Evolutionary conservation across 2,797 vertebrate species (phyloP).

Genomic region (Tragopan temminckii): DNA sequence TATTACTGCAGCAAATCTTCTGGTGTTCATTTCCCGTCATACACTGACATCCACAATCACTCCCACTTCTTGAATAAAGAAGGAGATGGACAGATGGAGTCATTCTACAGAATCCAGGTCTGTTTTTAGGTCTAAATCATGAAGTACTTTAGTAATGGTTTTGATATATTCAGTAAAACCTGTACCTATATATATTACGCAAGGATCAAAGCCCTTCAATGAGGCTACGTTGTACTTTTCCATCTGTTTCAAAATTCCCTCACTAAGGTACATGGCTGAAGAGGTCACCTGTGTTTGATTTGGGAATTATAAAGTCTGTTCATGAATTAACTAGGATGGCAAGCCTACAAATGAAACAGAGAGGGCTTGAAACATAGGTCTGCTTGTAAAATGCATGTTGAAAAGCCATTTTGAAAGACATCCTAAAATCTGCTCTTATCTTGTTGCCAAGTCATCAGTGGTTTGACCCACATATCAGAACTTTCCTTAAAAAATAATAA

Average conservation of each 20-base stretch:
- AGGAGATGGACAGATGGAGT: background rate
- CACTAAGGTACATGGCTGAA: background rate
- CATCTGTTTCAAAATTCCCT: background rate
- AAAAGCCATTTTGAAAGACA: conserved; percentile 70
- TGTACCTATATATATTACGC: background rate
- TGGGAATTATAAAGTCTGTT: conserved; percentile 66
- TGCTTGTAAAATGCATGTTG: conserved; percentile 40
- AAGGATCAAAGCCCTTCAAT: background rate
- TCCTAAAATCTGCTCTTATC: conserved; percentile 33
- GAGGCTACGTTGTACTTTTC: conserved; percentile 21
- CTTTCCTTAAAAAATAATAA: background rate
- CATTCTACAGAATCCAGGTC: background rate
- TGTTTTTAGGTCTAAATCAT: accelerated
- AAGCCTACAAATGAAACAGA: conserved; percentile 61
- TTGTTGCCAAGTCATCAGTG: conserved; percentile 68
- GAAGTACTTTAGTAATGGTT: background rate
- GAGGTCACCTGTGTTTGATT: conserved; percentile 66
- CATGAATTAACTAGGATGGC: conserved; percentile 46
- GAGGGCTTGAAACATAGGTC: conserved; percentile 54
- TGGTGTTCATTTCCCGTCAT: background rate
- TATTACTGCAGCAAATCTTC: background rate
- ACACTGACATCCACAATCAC: background rate
- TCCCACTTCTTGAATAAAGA: background rate
- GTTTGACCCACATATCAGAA: conserved; percentile 61
- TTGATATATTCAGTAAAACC: background rate